Percentiles rank a stretch among this genome's conserved stretches.
Evolutionary conservation across 2,113 vertebrate genomes (phyloP).

Genomic region (cattle (Bos taurus)): DNA sequence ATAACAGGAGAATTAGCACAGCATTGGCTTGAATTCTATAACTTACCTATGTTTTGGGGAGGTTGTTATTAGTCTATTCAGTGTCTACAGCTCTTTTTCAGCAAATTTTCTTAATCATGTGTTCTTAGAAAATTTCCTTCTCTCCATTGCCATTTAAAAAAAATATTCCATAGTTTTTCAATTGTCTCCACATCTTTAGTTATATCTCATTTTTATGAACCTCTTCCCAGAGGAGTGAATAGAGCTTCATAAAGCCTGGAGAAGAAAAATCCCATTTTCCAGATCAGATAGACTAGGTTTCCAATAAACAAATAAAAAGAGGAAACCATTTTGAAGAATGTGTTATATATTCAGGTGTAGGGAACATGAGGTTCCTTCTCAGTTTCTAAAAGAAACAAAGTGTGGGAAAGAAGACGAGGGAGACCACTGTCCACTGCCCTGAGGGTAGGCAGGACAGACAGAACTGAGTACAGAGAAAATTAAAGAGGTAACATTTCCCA

Average conservation of each 20-base stretch:
- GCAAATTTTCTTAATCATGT: background rate
- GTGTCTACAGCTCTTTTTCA: background rate
- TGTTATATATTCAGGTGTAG: background rate
- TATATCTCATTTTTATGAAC: background rate
- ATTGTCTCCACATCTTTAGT: background rate
- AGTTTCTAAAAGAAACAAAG: background rate
- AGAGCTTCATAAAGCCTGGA: background rate
- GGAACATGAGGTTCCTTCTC: background rate
- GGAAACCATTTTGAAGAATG: background rate
- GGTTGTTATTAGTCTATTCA: background rate
- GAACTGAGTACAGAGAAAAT: background rate
- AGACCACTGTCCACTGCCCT: background rate
- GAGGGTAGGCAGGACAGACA: background rate
- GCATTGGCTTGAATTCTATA: background rate
- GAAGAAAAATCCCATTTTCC: background rate
- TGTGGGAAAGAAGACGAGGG: background rate
- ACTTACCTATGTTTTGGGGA: background rate
- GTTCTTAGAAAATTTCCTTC: background rate
- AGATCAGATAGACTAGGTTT: background rate
- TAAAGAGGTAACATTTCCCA: background rate
- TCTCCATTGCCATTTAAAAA: background rate
- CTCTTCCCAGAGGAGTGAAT: background rate
- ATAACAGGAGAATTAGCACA: background rate
- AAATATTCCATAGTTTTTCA: background rate
- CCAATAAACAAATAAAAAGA: background rate